A percentile compares a stretch with the other conserved stretches of the same genome.
Evolutionary conservation across 1,140 invertebrate species (phyloP).

Genomic region (Streblospio benedicti): DNA sequence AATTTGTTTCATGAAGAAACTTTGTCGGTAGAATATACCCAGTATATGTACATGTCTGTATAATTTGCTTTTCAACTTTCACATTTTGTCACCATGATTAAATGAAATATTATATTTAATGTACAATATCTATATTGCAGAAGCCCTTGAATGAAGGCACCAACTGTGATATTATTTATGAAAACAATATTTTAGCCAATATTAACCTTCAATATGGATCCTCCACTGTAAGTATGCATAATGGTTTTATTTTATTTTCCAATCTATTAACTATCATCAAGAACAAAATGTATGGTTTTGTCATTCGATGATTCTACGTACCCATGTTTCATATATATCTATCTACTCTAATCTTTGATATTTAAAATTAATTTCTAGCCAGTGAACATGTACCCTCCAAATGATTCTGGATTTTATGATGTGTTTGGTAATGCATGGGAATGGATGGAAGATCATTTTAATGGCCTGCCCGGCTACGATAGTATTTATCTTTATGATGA

Average conservation of each 20-base stretch:
- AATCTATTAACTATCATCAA: neutral
- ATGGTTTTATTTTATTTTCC: neutral
- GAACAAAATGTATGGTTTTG: neutral
- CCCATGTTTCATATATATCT: neutral
- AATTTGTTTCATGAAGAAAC: too few relatives aligned
- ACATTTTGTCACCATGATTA: too few relatives aligned
- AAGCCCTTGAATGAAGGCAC: neutral
- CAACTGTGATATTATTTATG: conserved; percentile 9
- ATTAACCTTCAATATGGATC: conserved; percentile 9
- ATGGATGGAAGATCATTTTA: conserved; percentile 46
- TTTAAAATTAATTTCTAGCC: conserved; percentile 27
- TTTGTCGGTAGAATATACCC: too few relatives aligned
- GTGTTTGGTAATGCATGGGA: conserved; percentile 46
- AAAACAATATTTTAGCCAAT: neutral
- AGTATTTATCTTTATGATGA: conserved; percentile 43
- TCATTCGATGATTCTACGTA: too few relatives aligned
- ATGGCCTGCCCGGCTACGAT: conserved; percentile 35
- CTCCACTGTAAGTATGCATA: conserved; percentile 10
- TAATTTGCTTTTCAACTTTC: too few relatives aligned
- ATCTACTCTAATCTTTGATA: neutral
- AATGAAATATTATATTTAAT: too few relatives aligned
- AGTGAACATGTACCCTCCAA: conserved; percentile 38
- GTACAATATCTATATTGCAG: too few relatives aligned
- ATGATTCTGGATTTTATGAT: conserved; percentile 38
- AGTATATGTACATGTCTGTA: too few relatives aligned